phyloP scores from a whole-genome alignment of 2,113 vertebrate genomes.

The Anser brachyrhynchus region DNA sequence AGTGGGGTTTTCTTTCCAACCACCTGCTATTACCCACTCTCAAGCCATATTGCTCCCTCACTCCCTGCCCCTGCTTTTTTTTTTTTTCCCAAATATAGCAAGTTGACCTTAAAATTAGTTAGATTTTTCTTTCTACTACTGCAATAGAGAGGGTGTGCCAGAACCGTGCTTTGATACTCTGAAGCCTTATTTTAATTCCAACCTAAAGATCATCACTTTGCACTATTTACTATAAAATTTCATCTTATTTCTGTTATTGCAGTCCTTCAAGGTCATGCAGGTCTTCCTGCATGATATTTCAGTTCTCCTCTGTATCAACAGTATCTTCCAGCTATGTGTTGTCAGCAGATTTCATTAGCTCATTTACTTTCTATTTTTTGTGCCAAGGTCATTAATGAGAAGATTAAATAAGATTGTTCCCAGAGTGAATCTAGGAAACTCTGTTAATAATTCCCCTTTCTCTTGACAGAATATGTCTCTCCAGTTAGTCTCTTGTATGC shows the following conservation, averaged over 20 bases:
- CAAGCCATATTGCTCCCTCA: neutral
- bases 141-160: neutral
- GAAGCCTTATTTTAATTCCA: neutral
- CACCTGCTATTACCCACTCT: neutral
- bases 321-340: neutral
- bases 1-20: neutral
- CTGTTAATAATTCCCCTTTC: neutral
- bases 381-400: slow-evolving; percentile 20
- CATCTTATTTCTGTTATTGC: neutral
- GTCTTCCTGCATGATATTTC: neutral
- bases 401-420: slow-evolving; percentile 34
- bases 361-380: slow-evolving; percentile 2
- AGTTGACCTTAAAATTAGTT: neutral
- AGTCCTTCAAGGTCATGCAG: neutral
- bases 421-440: slow-evolving; percentile 2
- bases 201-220: neutral
- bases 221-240: neutral
- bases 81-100: neutral
- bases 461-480: neutral
- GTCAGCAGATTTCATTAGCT: neutral
- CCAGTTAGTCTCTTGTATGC: neutral
- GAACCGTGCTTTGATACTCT: neutral
- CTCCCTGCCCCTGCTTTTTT: no score
- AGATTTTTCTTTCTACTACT: neutral
- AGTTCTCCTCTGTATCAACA: neutral